Evolutionary conservation across 1,140 invertebrate species (phyloP).

Genomic region (Bombus difficillimus): DNA sequence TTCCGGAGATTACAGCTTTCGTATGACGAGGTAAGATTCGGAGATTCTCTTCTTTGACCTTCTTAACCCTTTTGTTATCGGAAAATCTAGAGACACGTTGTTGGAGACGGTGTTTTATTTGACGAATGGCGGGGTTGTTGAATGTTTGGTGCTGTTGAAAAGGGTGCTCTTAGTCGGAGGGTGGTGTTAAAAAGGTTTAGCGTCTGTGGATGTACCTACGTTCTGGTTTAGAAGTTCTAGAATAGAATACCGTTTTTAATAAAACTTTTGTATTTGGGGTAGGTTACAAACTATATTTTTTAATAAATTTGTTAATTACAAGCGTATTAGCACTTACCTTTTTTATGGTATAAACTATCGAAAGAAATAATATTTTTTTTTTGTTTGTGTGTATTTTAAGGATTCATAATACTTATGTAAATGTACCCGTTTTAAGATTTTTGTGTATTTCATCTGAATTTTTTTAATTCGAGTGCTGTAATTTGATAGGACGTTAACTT

Average conservation of each 20-base stretch:
- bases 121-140: neutral
- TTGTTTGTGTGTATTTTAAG: neutral
- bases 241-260: neutral
- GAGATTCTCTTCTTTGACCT: neutral
- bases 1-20: conserved; percentile 43
- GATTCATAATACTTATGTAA: no score
- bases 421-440: no score
- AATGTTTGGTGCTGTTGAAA: neutral
- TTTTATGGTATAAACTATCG: neutral
- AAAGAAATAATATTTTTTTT: neutral
- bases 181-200: neutral
- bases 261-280: no score
- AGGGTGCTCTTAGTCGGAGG: no score
- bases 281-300: neutral
- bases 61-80: conserved; percentile 39
- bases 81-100: neutral
- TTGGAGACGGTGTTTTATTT: neutral
- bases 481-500: no score
- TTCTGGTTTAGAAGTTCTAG: neutral
- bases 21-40: neutral
- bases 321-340: neutral
- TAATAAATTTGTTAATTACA: no score
- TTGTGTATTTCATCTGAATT: no score
- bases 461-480: no score
- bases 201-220: no score